Percentiles rank a stretch among this genome's conserved stretches.
Evolutionary conservation across 2,888 invertebrate genomes (phyloP).

Genomic region (Linnaemya tessellans): DNA sequence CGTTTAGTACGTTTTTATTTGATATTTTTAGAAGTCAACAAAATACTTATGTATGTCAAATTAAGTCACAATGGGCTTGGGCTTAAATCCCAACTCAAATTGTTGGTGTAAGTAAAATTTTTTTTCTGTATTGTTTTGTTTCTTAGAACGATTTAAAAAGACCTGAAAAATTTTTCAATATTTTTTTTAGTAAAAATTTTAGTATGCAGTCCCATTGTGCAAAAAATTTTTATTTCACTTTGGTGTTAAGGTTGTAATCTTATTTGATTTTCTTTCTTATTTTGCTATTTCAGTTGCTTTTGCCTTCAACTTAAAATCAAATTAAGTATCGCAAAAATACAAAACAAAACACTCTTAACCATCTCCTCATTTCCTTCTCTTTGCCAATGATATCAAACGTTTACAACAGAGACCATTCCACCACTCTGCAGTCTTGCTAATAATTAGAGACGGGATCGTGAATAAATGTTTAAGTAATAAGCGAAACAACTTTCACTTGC

Average conservation of each 20-base stretch:
- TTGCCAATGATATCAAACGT: no score
- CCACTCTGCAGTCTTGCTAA: neutral
- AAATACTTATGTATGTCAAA: slow-evolving; percentile 25
- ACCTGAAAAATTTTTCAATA: neutral
- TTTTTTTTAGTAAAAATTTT: neutral
- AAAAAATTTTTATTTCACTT: slow-evolving; percentile 27
- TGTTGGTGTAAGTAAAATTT: neutral
- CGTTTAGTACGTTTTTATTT: slow-evolving; percentile 25
- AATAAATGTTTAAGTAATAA: neutral
- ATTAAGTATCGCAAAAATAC: slow-evolving; percentile 50
- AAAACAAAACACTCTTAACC: neutral
- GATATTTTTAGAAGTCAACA: slow-evolving; percentile 18
- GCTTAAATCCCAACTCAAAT: neutral
- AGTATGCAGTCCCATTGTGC: slow-evolving; percentile 21
- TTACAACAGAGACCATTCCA: neutral
- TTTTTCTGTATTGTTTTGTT: neutral
- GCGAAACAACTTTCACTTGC: neutral
- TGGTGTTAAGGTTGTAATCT: slow-evolving; percentile 63
- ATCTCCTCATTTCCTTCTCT: neutral
- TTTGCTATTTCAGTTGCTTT: slow-evolving; percentile 30
- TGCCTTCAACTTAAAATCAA: slow-evolving; percentile 66
- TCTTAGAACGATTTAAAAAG: neutral
- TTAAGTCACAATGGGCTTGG: slow-evolving; percentile 36
- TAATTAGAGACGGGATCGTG: neutral
- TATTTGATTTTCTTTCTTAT: slow-evolving; percentile 43